Evolutionary conservation across 2,113 vertebrate species (phyloP).

Genomic region (Lynx canadensis): DNA sequence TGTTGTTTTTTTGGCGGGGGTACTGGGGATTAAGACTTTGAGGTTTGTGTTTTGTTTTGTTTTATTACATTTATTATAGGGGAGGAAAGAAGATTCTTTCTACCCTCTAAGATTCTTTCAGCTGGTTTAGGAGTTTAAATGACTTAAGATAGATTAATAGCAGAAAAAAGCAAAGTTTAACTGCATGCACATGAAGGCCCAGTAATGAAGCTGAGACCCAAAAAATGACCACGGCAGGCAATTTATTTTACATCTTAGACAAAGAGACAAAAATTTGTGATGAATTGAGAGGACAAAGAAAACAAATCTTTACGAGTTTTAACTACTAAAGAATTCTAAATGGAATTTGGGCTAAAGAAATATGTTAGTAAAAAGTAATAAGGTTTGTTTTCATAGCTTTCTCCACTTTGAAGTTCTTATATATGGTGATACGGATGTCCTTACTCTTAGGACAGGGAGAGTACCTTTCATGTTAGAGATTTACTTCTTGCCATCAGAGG

Average conservation of each 20-base stretch:
- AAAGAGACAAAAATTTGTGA: background rate
- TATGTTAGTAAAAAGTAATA: background rate
- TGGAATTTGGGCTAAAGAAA: background rate
- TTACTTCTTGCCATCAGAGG: background rate
- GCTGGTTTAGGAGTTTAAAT: background rate
- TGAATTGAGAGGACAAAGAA: background rate
- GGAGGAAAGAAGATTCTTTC: background rate
- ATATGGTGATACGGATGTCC: background rate
- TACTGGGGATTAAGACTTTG: background rate
- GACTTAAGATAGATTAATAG: background rate
- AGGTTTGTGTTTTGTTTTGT: background rate
- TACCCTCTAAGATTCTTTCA: background rate
- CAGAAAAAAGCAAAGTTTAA: background rate
- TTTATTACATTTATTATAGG: background rate
- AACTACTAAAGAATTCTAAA: background rate
- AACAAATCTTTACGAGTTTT: background rate
- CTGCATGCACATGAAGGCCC: background rate
- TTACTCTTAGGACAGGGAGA: background rate
- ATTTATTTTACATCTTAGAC: background rate
- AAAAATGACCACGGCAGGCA: background rate
- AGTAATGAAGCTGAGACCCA: background rate
- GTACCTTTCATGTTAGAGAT: background rate
- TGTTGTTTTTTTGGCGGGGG: background rate
- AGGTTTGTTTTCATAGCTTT: background rate
- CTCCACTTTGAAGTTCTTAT: background rate